phyloP scores from a whole-genome alignment of 2,888 invertebrate species.

The Isotomurus palustris region DNA sequence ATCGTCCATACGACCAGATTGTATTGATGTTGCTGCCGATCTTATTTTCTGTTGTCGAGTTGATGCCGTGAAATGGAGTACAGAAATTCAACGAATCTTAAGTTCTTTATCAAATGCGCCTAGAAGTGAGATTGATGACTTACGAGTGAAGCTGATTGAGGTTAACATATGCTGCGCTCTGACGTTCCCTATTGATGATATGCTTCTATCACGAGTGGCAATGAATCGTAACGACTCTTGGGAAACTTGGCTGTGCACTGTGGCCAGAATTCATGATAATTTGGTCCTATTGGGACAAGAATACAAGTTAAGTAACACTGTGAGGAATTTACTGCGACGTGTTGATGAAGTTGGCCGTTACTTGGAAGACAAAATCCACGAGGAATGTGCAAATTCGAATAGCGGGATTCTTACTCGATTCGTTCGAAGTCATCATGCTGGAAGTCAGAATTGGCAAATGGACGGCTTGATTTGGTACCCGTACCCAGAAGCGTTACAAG shows the following conservation, averaged over 20 bases:
- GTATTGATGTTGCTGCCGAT: background rate
- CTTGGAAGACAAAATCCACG: conserved; percentile 10
- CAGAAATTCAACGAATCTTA: conserved; percentile 10
- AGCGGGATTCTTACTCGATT: conserved; percentile 9
- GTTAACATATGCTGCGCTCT: conserved; percentile 16
- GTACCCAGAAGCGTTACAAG: too few species aligned
- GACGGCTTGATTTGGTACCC: too few species aligned
- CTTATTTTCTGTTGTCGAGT: conserved; percentile 3
- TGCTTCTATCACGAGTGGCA: background rate
- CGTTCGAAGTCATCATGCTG: conserved; percentile 9
- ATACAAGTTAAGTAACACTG: background rate
- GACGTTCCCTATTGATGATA: conserved; percentile 9
- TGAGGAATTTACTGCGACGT: conserved; percentile 14
- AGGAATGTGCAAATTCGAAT: background rate
- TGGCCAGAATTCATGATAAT: conserved; percentile 24
- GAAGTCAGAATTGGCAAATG: background rate
- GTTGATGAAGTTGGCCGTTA: conserved; percentile 15
- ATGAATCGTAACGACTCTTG: background rate
- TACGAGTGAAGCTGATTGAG: conserved; percentile 21
- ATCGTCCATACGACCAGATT: background rate
- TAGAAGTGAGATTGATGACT: conserved; percentile 11
- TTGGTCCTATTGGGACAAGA: conserved; percentile 10
- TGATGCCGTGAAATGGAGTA: conserved; percentile 9
- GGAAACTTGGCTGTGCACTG: background rate
- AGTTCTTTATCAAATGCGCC: conserved; percentile 14